Base-by-base conservation (phyloP, 92 coral and sea anemone genomes). In the Metridium senile region DNA sequence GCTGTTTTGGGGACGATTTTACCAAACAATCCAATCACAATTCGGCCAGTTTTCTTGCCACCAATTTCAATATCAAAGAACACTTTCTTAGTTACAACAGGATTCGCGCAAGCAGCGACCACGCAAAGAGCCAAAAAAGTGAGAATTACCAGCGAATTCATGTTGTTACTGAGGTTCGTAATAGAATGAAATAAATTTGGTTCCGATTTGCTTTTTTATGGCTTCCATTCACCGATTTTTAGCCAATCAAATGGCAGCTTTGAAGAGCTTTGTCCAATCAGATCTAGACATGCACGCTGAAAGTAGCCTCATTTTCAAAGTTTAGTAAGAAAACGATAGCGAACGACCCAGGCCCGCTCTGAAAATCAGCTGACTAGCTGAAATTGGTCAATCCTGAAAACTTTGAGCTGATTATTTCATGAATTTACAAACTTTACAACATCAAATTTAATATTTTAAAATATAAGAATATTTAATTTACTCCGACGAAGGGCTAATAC, bases 1-100 rank as follows among this genome's bases (percentile, higher is more conserved):
- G 74, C 89, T 33, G 98, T 94, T 67, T 91, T 94, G 0, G 98
- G 98, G 1, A 94, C 98, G 61, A 90, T 84, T 63, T 90, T 88
- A 11, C 98, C 98, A 82, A 94, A 94, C 71, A 94, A 57, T 26
- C 98, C 98, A 64, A 94, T 94, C 16, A 72, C 97, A 39, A 94
- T 87, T 16, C 97, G 70, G 29, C 98, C 98, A 34, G 84, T 69
- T 52, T 86, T 66, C 66, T 89, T 66, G 18, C 80, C 93, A 33
- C 94, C 98, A 74, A 86, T 88, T 31, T 87, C 75, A 31, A 94
- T 89, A 72, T 94, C 97, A 84, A 94, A 94, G 71, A 47, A 94
- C 3, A 94, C 98, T 93, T 94, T 84, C 68, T 70, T 67, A 0
- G 86, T 84, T 20, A 88, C 92, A 22, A 78, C 17, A 63, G 58